These are phyloP conservation scores for Caenorhabditis japonica DNA, from an alignment of 2,888 invertebrate species.

Conservation along the genomic window DNA sequence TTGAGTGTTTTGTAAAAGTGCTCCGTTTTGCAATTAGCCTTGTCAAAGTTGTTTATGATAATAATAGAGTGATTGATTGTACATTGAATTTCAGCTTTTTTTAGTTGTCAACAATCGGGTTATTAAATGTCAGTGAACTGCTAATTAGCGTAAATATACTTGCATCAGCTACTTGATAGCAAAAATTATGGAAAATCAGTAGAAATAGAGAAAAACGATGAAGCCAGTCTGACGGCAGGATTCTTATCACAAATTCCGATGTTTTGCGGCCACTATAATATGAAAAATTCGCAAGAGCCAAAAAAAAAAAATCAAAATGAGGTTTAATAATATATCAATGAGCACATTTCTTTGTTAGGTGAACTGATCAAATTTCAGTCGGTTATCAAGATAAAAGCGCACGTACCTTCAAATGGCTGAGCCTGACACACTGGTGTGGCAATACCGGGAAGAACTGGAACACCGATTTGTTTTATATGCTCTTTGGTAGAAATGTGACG, in stretches of 20 bases:
- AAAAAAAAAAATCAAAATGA: slow-evolving; percentile 5
- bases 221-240: slow-evolving; percentile 37
- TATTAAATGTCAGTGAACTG: slow-evolving; percentile 28
- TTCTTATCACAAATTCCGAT: slow-evolving; percentile 34
- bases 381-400: background rate
- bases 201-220: slow-evolving; percentile 34
- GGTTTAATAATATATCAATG: slow-evolving; percentile 3
- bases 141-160: slow-evolving; percentile 35
- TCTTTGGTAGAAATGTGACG: slow-evolving; percentile 39
- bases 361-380: slow-evolving; percentile 13
- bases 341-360: slow-evolving; percentile 4
- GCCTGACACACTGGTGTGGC: slow-evolving; percentile 7
- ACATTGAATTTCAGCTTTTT: too few species aligned
- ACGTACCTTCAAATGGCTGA: slow-evolving; percentile 17
- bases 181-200: slow-evolving; percentile 1
- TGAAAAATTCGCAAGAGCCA: slow-evolving; percentile 9
- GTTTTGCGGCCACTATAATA: slow-evolving; percentile 38
- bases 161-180: slow-evolving; percentile 8
- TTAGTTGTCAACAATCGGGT: background rate
- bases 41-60: slow-evolving; percentile 2
- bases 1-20: background rate
- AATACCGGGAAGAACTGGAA: slow-evolving; percentile 62
- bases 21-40: background rate
- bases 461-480: slow-evolving; percentile 62
- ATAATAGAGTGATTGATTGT: slow-evolving; percentile 34